Evolutionary conservation across 2,888 invertebrate genomes (phyloP), one percentile per base, ranked within the genome.

Genomic region (Drosophila neotestacea): DNA sequence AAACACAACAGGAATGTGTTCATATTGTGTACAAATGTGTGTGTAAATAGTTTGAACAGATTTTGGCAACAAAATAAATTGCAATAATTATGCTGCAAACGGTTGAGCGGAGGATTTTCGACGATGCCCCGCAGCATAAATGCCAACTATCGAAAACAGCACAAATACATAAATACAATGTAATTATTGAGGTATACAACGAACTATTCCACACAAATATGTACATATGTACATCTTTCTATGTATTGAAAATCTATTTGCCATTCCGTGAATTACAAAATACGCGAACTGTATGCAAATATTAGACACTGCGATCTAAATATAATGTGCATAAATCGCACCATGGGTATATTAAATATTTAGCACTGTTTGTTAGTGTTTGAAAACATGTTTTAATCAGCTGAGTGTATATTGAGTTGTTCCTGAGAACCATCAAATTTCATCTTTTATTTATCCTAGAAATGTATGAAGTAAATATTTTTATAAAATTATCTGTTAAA

Each of bases 21-120:
- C 38, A 47, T 30, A 36, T 36, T 34, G 38, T 39, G 48, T 38
- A 38, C 13, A 41, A 54, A 22, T 22, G 34, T 59, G 58, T 65
- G 59, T 73, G 62, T 66, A 77, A 71, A 82, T 78, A 78, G 78
- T 79, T 82, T 69, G 67, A 73, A 73, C 73, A 70, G 82, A 82
- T 79, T 85, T 85, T 80, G 70, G 77, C 85, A 83, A 70, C 80
- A 77, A 77, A 84, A 84, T 85, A 85, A 84, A 83, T 85, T 83
- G 83, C 66, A 81, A 83, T 79, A 81, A 85, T 85, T 85, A 79
- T 85, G 77, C 59, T 79, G 79, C 48, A 68, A 79, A 70, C 54
- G 50, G 63, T 55, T 69, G 68, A 58, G 58, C 50, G 54, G 48
- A 68, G 50, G 10, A 61, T 47, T 47, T 47, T 48, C 64, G 38